Conservation (phyloP, 2,113 vertebrate species). For the Dolichotis patagonum region DNA sequence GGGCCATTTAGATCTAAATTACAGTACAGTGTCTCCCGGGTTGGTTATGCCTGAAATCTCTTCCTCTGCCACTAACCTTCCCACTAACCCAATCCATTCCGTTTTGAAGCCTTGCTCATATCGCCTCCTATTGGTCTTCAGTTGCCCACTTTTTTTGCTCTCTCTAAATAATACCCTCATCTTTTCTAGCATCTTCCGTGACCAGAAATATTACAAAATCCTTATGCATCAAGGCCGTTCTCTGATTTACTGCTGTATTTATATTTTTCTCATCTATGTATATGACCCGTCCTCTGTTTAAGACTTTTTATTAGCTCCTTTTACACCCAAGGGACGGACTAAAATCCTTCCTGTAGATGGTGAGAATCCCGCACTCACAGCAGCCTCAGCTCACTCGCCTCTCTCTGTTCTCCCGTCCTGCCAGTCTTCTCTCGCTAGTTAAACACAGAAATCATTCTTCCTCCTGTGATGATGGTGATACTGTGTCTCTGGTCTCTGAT, state of each 20-base stretch:
- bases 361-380: background rate
- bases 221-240: background rate
- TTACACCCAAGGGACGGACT: background rate
- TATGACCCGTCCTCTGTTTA: background rate
- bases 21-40: background rate
- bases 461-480: background rate
- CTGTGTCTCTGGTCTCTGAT: background rate
- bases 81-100: background rate
- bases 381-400: background rate
- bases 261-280: background rate
- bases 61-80: background rate
- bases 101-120: background rate
- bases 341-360: background rate
- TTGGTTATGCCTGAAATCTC: background rate
- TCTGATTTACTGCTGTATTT: background rate
- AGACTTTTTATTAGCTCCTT: background rate
- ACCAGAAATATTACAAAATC: background rate
- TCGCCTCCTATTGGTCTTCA: background rate
- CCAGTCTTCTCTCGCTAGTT: background rate
- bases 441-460: background rate
- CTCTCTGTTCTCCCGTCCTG: background rate
- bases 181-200: background rate
- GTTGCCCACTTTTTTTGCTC: background rate
- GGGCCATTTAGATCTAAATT: background rate
- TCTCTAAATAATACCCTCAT: background rate